Evolutionary conservation across 2,888 invertebrate genomes (phyloP).

Genomic region (Cheilosia grossa): DNA sequence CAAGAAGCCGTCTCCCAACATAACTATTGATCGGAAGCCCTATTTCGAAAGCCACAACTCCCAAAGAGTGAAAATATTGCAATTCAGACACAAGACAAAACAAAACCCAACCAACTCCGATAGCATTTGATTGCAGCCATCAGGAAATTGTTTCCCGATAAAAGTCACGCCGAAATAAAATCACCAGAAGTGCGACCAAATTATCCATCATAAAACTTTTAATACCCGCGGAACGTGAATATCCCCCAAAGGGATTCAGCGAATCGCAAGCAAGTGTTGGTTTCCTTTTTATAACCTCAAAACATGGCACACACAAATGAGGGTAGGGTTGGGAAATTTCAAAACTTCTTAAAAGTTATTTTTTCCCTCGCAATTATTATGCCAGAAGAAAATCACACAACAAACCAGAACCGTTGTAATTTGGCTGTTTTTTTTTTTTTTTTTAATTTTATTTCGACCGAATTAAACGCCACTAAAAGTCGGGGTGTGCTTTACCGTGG

Average conservation of each 20-base stretch:
- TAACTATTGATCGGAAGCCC: no score
- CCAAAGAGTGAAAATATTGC: background rate
- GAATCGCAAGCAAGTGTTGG: background rate
- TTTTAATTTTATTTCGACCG: constrained; percentile 36
- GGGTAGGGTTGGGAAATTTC: constrained; percentile 43
- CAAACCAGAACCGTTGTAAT: constrained; percentile 43
- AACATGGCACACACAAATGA: constrained; percentile 55
- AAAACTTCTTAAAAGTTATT: constrained; percentile 56
- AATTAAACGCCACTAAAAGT: constrained; percentile 65
- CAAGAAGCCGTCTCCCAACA: no score
- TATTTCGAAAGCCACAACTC: no score
- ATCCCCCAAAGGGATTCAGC: background rate
- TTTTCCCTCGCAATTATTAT: constrained; percentile 50
- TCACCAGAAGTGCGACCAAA: constrained; percentile 49
- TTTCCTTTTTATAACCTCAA: constrained; percentile 39
- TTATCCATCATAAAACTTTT: constrained; percentile 67
- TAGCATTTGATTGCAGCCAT: constrained; percentile 25
- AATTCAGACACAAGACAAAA: constrained; percentile 6
- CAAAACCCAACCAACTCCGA: background rate
- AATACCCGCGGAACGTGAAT: constrained; percentile 50
- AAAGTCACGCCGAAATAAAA: constrained; percentile 62
- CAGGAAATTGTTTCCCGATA: constrained; percentile 65
- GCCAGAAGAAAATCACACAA: constrained; percentile 51
- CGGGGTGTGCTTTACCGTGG: background rate
- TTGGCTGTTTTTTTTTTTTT: constrained; percentile 15